phyloP scores from a whole-genome alignment of 2,797 vertebrate species.

The Caiman crocodilus region DNA sequence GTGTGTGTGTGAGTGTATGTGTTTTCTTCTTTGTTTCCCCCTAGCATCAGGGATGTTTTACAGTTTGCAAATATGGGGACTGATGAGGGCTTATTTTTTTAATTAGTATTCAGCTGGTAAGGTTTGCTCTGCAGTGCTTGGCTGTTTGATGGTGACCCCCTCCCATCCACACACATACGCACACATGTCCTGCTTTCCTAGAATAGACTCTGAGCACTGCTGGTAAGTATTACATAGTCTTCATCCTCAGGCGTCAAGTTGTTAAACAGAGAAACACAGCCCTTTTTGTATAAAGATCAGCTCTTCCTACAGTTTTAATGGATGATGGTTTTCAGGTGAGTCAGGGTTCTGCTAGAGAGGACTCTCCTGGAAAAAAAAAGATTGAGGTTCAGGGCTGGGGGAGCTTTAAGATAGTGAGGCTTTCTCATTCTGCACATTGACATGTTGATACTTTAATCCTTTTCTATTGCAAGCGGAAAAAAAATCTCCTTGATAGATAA shows the following conservation, averaged over 20 bases:
- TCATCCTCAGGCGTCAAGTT: conserved; percentile 3
- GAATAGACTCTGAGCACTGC: not conserved
- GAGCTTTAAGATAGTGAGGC: not conserved
- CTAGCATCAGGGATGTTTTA: not conserved
- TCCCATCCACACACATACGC: not conserved
- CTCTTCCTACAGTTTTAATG: conserved; percentile 54
- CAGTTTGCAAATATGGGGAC: conserved; percentile 50
- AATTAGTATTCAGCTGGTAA: conserved; percentile 85
- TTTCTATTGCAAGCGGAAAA: conserved; percentile 15
- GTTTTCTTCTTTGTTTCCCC: not conserved
- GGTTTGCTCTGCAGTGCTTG: conserved; percentile 79
- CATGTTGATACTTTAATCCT: conserved; percentile 35
- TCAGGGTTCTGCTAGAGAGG: not conserved
- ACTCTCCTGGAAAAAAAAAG: not conserved
- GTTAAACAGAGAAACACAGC: not conserved
- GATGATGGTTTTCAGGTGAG: conserved; percentile 74
- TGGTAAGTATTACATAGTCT: conserved; percentile 3
- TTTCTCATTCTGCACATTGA: conserved; percentile 27
- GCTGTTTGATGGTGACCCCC: conserved; percentile 60
- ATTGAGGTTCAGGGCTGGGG: not conserved
- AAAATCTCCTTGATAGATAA: conserved; percentile 49
- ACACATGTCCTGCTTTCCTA: not conserved
- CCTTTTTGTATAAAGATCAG: not conserved
- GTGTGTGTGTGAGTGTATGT: not conserved
- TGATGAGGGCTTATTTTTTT: conserved; percentile 38